Percentiles rank a stretch among this genome's conserved stretches.
Evolutionary conservation across 2,888 invertebrate species (phyloP).

Genomic region (Tetheella fluctuosa): DNA sequence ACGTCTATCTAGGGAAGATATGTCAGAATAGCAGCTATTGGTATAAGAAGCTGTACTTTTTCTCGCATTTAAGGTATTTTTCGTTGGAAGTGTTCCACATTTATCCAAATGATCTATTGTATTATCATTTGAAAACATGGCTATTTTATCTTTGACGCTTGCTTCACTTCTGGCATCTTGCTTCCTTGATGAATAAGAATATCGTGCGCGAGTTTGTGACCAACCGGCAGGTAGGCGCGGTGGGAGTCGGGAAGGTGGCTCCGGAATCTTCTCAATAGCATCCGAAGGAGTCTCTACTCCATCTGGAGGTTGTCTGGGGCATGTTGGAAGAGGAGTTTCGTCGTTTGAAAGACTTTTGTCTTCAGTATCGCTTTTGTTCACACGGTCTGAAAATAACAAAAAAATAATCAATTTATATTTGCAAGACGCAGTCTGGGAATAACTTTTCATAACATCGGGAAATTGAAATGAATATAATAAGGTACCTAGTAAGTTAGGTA

Average conservation of each 20-base stretch:
- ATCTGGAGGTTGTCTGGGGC: slow-evolving; percentile 91
- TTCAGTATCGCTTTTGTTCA: slow-evolving; percentile 75
- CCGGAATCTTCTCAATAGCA: slow-evolving; percentile 84
- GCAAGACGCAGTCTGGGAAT: slow-evolving; percentile 51
- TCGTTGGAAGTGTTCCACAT: slow-evolving; percentile 69
- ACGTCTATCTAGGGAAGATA: slow-evolving; percentile 72
- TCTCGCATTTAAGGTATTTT: slow-evolving; percentile 56
- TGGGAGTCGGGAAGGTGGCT: slow-evolving; percentile 68
- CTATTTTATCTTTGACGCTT: slow-evolving; percentile 93
- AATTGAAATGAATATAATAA: too few species aligned
- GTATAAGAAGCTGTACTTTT: slow-evolving; percentile 60
- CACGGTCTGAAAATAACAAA: slow-evolving; percentile 68
- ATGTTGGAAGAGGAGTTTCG: slow-evolving; percentile 80
- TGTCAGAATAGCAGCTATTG: slow-evolving; percentile 58
- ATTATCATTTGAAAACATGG: slow-evolving; percentile 89
- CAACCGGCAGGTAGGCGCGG: slow-evolving; percentile 62
- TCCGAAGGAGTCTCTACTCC: slow-evolving; percentile 92
- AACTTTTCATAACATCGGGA: slow-evolving; percentile 40
- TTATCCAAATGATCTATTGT: slow-evolving; percentile 70
- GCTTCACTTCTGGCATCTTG: slow-evolving; percentile 92
- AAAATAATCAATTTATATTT: too few species aligned
- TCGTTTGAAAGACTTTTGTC: slow-evolving; percentile 80
- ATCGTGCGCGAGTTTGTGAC: slow-evolving; percentile 62
- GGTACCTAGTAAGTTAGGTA: too few species aligned
- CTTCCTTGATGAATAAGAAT: slow-evolving; percentile 82